phyloP scores from a whole-genome alignment of 35 echinoderm and acorn worm genomes.

The Ophioderma brevispina region DNA sequence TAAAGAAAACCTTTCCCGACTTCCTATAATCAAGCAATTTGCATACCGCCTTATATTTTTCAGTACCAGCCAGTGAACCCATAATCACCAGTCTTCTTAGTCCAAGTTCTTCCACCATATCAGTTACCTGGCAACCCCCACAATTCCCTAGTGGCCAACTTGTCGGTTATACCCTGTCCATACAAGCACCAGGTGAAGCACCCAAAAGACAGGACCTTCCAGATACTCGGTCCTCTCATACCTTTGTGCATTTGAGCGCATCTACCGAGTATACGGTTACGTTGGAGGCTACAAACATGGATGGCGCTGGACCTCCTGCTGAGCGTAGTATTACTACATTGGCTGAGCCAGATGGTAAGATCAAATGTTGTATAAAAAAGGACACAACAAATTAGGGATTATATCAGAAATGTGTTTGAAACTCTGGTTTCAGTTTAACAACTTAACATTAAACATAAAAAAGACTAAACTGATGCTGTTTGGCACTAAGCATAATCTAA shows the following conservation, averaged over 20 bases:
- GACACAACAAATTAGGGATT: too few species aligned
- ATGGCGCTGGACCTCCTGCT: conserved; percentile 36
- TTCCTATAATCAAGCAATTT: too few species aligned
- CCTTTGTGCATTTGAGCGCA: conserved; percentile 17
- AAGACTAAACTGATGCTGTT: too few species aligned
- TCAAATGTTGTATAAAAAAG: too few species aligned
- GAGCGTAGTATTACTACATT: conserved; percentile 45
- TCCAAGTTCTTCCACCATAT: conserved; percentile 61
- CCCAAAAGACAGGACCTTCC: not conserved
- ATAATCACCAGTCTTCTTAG: conserved; percentile 71
- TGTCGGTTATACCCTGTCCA: conserved; percentile 25
- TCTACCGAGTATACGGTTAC: conserved; percentile 51
- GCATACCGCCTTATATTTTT: not conserved
- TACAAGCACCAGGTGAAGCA: not conserved
- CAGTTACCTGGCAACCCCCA: conserved; percentile 56
- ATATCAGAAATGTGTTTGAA: not conserved
- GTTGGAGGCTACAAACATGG: conserved; percentile 65
- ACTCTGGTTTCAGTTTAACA: too few species aligned
- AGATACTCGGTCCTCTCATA: not conserved
- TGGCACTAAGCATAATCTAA: too few species aligned
- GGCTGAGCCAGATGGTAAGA: conserved; percentile 38
- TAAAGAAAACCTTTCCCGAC: too few species aligned
- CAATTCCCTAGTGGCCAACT: conserved; percentile 69
- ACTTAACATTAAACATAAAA: too few species aligned
- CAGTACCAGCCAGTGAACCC: conserved; percentile 64